phyloP scores from a whole-genome alignment of 2,888 invertebrate species.

The Polydrusus cervinus region DNA sequence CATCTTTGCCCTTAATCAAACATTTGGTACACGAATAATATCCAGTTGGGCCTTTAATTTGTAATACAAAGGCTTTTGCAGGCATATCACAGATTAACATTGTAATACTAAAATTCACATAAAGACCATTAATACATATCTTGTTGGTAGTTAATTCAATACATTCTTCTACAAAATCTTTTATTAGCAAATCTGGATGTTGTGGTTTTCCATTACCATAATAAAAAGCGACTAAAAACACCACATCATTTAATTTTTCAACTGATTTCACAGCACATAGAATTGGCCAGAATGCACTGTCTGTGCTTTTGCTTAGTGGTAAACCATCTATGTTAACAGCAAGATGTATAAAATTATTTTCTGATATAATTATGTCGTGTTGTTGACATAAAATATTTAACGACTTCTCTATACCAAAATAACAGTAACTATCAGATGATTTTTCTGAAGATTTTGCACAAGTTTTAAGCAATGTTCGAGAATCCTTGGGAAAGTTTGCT shows the following conservation, averaged over 20 bases:
- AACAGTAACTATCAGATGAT: conserved; percentile 38
- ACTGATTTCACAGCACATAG: conserved; percentile 44
- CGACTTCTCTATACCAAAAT: conserved; percentile 47
- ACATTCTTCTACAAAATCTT: conserved; percentile 47
- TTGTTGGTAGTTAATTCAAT: conserved; percentile 27
- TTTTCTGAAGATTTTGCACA: conserved; percentile 33
- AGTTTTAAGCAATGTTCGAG: conserved; percentile 47
- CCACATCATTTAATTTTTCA: conserved; percentile 38
- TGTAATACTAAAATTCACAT: conserved; percentile 19
- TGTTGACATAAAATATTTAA: conserved; percentile 41
- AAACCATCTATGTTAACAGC: conserved; percentile 49
- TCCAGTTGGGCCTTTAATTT: conserved; percentile 46
- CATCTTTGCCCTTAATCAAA: conserved; percentile 38
- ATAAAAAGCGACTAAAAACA: conserved; percentile 44
- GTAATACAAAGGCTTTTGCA: conserved; percentile 50
- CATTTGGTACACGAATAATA: conserved; percentile 48
- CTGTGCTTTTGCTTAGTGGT: conserved; percentile 48
- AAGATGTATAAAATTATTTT: conserved; percentile 38
- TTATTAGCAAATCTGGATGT: conserved; percentile 43
- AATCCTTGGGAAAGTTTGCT: conserved; percentile 41
- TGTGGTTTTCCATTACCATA: conserved; percentile 47
- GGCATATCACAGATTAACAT: conserved; percentile 50
- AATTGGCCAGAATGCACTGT: conserved; percentile 48
- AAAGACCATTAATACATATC: not conserved
- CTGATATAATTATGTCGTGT: conserved; percentile 37